Evolutionary conservation across 2,797 vertebrate species (phyloP).

Genomic region (Chiroxiphia lanceolata): DNA sequence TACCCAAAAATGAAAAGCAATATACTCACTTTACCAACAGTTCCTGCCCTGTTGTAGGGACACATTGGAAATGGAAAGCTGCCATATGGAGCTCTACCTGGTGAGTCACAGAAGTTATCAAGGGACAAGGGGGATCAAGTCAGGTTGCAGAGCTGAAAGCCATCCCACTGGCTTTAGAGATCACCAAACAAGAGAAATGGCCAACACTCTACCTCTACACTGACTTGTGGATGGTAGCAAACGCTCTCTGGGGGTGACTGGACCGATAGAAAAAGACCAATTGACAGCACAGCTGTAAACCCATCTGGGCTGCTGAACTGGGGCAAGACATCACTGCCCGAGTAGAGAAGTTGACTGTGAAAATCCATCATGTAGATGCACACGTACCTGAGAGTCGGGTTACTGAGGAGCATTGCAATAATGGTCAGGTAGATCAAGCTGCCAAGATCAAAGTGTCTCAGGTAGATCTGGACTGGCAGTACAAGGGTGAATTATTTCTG

Average conservation of each 20-base stretch:
- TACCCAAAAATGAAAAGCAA: background rate
- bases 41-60: background rate
- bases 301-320: background rate
- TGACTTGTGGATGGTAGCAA: background rate
- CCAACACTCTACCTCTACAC: background rate
- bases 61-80: background rate
- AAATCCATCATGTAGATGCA: background rate
- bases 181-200: background rate
- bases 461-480: background rate
- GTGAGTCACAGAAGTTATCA: background rate
- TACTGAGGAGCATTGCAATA: background rate
- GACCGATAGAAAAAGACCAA: background rate
- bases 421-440: background rate
- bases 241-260: background rate
- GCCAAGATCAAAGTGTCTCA: background rate
- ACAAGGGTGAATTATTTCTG: background rate
- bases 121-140: background rate
- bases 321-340: background rate
- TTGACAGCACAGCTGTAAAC: background rate
- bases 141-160: background rate
- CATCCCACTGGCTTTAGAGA: background rate
- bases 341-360: background rate
- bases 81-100: background rate
- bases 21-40: background rate
- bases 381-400: background rate